Conservation (phyloP, 2,797 vertebrate species). For the Anolis apletophallus region DNA sequence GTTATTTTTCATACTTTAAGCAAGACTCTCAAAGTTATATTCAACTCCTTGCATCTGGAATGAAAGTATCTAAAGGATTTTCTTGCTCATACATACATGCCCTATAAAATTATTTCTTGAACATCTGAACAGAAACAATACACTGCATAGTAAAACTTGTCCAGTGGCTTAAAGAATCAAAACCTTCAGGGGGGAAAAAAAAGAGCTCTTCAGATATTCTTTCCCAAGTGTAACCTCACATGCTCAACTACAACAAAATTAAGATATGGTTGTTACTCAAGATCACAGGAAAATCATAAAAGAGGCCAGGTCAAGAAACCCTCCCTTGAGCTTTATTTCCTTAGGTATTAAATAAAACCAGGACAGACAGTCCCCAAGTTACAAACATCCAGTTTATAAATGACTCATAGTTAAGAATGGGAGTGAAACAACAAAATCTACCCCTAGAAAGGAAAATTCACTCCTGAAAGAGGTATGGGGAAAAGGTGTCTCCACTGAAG, state of each 20-base stretch:
- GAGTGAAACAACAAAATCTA: no score
- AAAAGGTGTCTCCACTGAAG: no score
- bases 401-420: no score
- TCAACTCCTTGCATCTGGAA: neutral
- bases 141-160: neutral
- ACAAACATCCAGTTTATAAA: no score
- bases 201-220: neutral
- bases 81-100: neutral
- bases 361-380: neutral
- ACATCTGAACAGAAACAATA: neutral
- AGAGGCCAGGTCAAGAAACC: neutral
- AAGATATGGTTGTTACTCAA: neutral
- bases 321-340: neutral
- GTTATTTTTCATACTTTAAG: neutral
- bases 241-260: neutral
- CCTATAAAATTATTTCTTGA: neutral
- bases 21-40: neutral
- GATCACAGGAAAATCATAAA: neutral
- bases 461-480: no score
- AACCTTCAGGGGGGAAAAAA: neutral
- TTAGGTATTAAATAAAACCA: neutral
- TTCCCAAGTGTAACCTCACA: neutral
- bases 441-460: no score
- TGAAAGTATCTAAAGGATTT: neutral
- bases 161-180: neutral